Base-by-base conservation (phyloP, 2,113 vertebrate species). In the Rana temporaria region DNA sequence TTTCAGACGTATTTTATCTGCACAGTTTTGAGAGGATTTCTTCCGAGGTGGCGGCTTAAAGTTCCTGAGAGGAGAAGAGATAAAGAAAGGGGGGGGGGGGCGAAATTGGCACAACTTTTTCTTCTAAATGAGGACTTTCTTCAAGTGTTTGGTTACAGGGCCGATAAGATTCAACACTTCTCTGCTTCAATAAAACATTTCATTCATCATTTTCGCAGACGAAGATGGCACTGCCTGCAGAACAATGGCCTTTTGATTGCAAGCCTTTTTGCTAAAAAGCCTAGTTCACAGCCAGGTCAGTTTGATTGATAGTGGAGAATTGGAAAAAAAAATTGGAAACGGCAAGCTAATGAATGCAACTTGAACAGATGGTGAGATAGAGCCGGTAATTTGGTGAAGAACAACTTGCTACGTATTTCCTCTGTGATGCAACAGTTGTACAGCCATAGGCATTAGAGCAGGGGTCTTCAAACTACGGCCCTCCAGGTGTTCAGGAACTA, bases 271-370 rank as follows among this genome's bases (percentile, higher is more conserved):
- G 22, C 67, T 81, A 63, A 81, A 81, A 64, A 71, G 79, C 56
- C 34, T 66, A 81, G 79, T 71, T 81, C 67, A 71, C 79, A 71
- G 79, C 57, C 68, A 71, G 57, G 79, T 81, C 68, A 81, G 6
- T 53, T 62, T 72, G 34, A 42, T 20, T 48, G 16, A 63, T 72
- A 30, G 56, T 8, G 14, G 52, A 32, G 30, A 64, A 56, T 56
- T 32, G 19, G 34, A 42, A 63, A 63, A 48, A 12, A 48, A 14
- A 48, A 14, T 48, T 48, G 12, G 42, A 48, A 48, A 48, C 42
- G 42, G 2, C 34, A 38, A 38, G 34, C 34, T 38, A 5, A 48
- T 11, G 42, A 48, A 48, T 11, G 42, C 42, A 48, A 14, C 6
- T 1, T 48, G 9, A 48, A 12, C 42, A 48, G 42, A 48, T 48